Percentiles rank a stretch among this genome's conserved stretches.
phyloP scores from a whole-genome alignment of 1,140 invertebrate genomes.

The Cataglyphis hispanica region DNA sequence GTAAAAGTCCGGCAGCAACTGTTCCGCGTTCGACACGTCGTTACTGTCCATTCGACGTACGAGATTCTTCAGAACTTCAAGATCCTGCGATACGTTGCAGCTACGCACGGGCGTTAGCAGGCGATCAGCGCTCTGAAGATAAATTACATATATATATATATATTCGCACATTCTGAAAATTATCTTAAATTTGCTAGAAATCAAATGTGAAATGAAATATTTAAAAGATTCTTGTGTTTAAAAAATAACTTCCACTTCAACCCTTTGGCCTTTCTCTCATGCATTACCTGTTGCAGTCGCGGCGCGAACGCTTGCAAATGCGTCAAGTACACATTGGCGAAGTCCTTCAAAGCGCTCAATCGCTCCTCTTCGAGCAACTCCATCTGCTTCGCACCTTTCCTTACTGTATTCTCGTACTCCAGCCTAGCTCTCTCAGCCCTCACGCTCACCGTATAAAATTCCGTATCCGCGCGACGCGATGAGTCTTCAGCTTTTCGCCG shows the following conservation, averaged over 20 bases:
- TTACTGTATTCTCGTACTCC: conserved; percentile 96
- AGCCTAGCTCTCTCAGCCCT: conserved; percentile 95
- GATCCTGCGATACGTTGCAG: conserved; percentile 92
- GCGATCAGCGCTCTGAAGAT: conserved; percentile 89
- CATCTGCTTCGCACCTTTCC: conserved; percentile 92
- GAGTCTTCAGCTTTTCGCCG: conserved; percentile 96
- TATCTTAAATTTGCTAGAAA: no score
- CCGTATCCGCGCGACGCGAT: conserved; percentile 95
- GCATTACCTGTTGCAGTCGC: conserved; percentile 86
- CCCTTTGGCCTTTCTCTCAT: no score
- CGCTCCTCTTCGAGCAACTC: conserved; percentile 96
- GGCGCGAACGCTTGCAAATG: conserved; percentile 92
- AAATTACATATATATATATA: not conserved
- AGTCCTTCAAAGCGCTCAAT: conserved; percentile 92
- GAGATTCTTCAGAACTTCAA: conserved; percentile 89
- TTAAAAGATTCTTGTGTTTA: no score
- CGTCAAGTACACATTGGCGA: conserved; percentile 92
- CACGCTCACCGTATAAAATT: conserved; percentile 96
- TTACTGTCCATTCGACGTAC: conserved; percentile 86
- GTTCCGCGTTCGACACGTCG: conserved; percentile 88
- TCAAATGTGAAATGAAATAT: no score
- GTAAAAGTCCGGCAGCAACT: conserved; percentile 97
- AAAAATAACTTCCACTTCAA: no score
- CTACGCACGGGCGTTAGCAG: conserved; percentile 90
- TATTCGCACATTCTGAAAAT: not conserved